Evolutionary conservation across 2,113 vertebrate genomes (phyloP), one percentile per base, ranked within the genome.

Genomic region (Setophaga petechia): DNA sequence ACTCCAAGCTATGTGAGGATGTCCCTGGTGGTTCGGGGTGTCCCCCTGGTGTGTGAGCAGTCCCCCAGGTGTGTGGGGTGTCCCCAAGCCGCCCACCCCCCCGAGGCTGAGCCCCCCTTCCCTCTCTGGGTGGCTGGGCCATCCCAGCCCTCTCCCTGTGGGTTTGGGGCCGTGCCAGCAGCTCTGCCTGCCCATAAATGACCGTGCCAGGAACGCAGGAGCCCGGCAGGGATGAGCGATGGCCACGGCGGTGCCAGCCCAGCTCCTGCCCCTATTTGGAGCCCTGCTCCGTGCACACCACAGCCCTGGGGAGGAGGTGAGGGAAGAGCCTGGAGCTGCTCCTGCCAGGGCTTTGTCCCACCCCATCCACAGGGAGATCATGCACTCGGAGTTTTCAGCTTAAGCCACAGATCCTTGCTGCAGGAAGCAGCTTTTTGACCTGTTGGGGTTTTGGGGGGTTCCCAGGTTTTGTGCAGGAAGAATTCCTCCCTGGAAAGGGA

Each of bases 221-320:
- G 52, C 28, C 52, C 16, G 4, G 17, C 52, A 54, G 52, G 52
- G 52, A 19, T 54, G 66, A 87, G 37, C 4, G n/a, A 91, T 59
- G 57, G 65, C 54, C 62, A 15, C 0, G 10, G 75, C 31, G 82
- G 15, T 8, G 5, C 0, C 1, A 78, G 52, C 67, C 39, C 67
- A 9, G 67, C 31, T 23, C 84, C 35, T 90, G 89, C n/a, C 94
- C 90, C 88, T 93, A 12, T 92, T 96, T 83, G 96, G 90, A 90
- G 17, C 62, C 81, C 62, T 72, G 28, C 21, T 55, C 76, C 41
- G 33, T 27, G 37, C 49, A 20, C 28, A 3, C 18, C 41, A 7
- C n/a, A 58, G 0, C 11, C 25, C 43, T 1, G 11, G 52, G 74
- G 18, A 23, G 10, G 51, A 74, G 49, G 33, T 9, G 7, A 77